Conservation (phyloP, 2,113 vertebrate species). For the Lasiurus borealis region DNA sequence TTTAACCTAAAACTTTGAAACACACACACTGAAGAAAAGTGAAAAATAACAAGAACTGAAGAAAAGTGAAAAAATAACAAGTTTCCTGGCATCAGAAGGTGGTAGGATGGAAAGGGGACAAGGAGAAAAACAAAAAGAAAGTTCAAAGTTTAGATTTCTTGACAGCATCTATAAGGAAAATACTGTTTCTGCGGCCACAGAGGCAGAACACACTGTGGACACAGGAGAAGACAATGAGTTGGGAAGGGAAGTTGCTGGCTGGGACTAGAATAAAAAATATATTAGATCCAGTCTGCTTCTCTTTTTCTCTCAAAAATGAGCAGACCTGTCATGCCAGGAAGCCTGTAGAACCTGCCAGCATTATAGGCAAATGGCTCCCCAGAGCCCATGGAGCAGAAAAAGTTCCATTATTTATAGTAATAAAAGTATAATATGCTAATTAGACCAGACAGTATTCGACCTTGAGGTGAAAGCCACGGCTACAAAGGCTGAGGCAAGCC, state of each 20-base stretch:
- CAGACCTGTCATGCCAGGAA: neutral
- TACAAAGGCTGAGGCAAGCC: too few species aligned
- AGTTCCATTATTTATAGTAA: neutral
- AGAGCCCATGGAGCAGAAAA: neutral
- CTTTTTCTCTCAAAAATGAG: neutral
- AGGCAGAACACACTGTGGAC: neutral
- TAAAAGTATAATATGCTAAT: too few species aligned
- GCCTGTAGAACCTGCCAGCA: neutral
- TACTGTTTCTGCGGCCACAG: neutral
- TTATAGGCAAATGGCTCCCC: neutral
- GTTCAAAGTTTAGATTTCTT: neutral
- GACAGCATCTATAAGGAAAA: neutral
- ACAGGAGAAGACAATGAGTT: neutral
- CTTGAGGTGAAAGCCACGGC: too few species aligned
- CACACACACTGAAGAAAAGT: neutral
- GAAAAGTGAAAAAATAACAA: neutral
- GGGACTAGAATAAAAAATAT: neutral
- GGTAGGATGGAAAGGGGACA: too few species aligned
- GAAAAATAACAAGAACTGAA: neutral
- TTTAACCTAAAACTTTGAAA: neutral
- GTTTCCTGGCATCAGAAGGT: neutral
- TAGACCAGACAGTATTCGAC: too few species aligned
- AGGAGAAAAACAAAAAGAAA: neutral
- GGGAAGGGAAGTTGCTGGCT: neutral
- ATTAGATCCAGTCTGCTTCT: neutral